phyloP scores from a whole-genome alignment of 2,888 invertebrate species.

The Lutraria lutraria region DNA sequence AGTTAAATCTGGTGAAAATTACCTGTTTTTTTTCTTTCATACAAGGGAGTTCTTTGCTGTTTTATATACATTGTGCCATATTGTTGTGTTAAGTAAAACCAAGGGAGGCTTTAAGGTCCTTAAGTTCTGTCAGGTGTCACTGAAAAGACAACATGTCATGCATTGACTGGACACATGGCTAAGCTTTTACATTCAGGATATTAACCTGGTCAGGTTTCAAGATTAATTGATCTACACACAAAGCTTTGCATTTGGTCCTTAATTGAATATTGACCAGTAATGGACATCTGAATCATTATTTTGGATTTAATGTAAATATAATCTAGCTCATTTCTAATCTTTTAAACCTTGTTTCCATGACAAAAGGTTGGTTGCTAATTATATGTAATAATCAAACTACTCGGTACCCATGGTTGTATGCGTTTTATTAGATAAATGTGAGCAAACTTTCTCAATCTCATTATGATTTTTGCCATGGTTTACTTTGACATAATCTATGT shows the following conservation, averaged over 20 bases:
- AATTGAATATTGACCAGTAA: conserved; percentile 16
- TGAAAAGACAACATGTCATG: conserved; percentile 1
- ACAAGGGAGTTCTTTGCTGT: not conserved
- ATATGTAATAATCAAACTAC: not conserved
- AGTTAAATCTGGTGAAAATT: not conserved
- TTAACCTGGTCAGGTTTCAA: not conserved
- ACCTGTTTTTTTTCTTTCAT: not conserved
- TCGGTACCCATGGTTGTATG: not conserved
- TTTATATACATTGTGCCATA: conserved; percentile 1
- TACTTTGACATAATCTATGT: not conserved
- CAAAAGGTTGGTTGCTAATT: not conserved
- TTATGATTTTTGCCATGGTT: not conserved
- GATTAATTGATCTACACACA: conserved; percentile 4
- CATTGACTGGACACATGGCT: not conserved
- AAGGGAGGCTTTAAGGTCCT: not conserved
- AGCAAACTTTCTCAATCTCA: not conserved
- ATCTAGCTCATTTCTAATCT: not conserved
- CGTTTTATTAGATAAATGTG: not conserved
- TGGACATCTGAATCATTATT: conserved; percentile 3
- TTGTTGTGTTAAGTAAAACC: not conserved
- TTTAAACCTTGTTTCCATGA: not conserved
- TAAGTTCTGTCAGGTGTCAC: conserved; percentile 2
- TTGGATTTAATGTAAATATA: not conserved
- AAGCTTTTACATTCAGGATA: not conserved
- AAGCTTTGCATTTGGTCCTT: not conserved